Evolutionary conservation across 2,797 vertebrate genomes (phyloP).

Genomic region (Linurgus olivaceus): DNA sequence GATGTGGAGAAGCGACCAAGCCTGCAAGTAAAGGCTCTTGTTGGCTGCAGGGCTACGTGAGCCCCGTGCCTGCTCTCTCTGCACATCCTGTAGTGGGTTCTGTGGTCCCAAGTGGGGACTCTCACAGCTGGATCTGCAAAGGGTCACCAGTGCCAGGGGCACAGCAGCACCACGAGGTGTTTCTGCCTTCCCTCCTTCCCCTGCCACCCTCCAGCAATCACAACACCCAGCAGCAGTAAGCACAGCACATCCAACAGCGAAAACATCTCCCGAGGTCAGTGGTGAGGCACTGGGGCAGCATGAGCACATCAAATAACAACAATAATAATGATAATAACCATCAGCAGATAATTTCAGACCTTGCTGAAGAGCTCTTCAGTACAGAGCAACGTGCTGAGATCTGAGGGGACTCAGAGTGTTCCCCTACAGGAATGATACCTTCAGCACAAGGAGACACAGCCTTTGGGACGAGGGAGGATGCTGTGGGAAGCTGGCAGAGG

Average conservation of each 20-base stretch:
- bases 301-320: not conserved
- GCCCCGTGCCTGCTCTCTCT: not conserved
- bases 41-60: not conserved
- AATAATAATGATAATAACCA: not conserved
- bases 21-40: not conserved
- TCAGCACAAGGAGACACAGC: not conserved
- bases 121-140: not conserved
- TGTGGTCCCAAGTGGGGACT: not conserved
- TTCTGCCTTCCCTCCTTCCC: not conserved
- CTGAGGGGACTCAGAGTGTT: not conserved
- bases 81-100: not conserved
- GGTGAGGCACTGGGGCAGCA: not conserved
- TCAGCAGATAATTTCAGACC: not conserved
- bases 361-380: not conserved
- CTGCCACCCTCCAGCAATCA: not conserved
- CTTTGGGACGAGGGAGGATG: not conserved
- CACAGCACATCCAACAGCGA: not conserved
- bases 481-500: not conserved
- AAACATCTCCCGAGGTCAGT: not conserved
- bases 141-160: accelerated
- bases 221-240: accelerated
- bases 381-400: not conserved
- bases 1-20: not conserved
- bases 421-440: not conserved
- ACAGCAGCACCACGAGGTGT: accelerated